Evolutionary conservation across 2,888 invertebrate species (phyloP).

Genomic region (Brassicogethes aeneus): DNA sequence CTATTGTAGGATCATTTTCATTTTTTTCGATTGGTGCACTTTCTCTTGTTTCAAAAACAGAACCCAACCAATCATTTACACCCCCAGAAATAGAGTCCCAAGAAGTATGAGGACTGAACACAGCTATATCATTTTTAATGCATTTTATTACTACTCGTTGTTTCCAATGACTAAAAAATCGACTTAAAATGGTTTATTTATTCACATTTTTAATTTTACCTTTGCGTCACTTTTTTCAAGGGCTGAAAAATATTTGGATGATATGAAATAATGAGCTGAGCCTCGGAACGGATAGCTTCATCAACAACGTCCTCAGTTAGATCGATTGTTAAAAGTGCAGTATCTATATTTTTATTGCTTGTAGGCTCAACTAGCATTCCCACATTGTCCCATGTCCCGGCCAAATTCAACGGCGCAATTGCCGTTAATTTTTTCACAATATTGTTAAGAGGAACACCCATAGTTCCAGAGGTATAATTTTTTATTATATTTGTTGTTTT

Average conservation of each 20-base stretch:
- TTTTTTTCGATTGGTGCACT: conserved; percentile 24
- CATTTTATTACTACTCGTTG: conserved; percentile 73
- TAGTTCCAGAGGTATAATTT: too few species aligned
- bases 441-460: conserved; percentile 13
- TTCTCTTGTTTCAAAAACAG: conserved; percentile 46
- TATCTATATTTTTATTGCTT: conserved; percentile 44
- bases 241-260: conserved; percentile 93
- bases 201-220: conserved; percentile 40
- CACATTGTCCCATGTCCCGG: conserved; percentile 92
- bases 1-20: conserved; percentile 40
- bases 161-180: conserved; percentile 55
- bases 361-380: conserved; percentile 81
- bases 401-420: conserved; percentile 61
- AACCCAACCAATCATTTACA: conserved; percentile 89
- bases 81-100: conserved; percentile 80
- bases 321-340: conserved; percentile 83
- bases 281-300: conserved; percentile 62
- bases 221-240: conserved; percentile 71
- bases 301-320: conserved; percentile 78
- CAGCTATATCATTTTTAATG: conserved; percentile 73
- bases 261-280: conserved; percentile 81
- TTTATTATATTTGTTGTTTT: too few species aligned
- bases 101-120: conserved; percentile 90
- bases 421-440: conserved; percentile 49
- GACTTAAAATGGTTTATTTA: too few species aligned